phyloP scores from a whole-genome alignment of 2,888 invertebrate species.

The Nowickia ferox region DNA sequence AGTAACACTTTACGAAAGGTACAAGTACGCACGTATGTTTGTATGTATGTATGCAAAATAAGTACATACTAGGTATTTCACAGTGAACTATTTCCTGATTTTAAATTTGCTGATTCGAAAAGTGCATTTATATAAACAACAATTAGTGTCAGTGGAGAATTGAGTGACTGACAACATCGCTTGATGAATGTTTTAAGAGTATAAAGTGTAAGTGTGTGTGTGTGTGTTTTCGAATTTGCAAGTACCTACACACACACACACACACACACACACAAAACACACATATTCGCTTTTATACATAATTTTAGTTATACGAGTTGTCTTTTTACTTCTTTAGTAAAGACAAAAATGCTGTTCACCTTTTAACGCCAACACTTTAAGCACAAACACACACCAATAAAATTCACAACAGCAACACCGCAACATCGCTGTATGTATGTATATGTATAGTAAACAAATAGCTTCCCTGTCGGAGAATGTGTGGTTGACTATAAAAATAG shows the following conservation, averaged over 20 bases:
- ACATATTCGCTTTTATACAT: not conserved
- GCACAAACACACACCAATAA: conserved; percentile 46
- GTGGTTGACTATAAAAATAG: no score
- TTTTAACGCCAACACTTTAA: conserved; percentile 68
- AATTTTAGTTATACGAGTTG: conserved; percentile 27
- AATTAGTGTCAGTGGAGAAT: conserved; percentile 62
- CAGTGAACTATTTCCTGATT: conserved; percentile 63
- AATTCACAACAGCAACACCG: not conserved
- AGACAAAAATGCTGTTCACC: conserved; percentile 73
- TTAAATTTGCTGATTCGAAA: conserved; percentile 13
- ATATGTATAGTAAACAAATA: conserved; percentile 10
- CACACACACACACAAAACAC: not conserved
- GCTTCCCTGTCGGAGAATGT: no score
- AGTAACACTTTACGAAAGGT: conserved; percentile 52
- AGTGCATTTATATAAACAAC: conserved; percentile 56
- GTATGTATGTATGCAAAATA: not conserved
- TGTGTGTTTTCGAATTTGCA: not conserved
- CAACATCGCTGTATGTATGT: not conserved
- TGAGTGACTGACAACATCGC: conserved; percentile 52
- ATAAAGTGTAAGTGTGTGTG: not conserved
- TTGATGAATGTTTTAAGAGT: conserved; percentile 54
- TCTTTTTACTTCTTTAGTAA: not conserved
- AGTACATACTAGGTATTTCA: conserved; percentile 20
- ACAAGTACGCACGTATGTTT: not conserved
- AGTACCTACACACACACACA: not conserved